Evolutionary conservation across 2,888 invertebrate species (phyloP), one percentile per base, ranked within the genome.

Genomic region (Chrysotoxum bicinctum): DNA sequence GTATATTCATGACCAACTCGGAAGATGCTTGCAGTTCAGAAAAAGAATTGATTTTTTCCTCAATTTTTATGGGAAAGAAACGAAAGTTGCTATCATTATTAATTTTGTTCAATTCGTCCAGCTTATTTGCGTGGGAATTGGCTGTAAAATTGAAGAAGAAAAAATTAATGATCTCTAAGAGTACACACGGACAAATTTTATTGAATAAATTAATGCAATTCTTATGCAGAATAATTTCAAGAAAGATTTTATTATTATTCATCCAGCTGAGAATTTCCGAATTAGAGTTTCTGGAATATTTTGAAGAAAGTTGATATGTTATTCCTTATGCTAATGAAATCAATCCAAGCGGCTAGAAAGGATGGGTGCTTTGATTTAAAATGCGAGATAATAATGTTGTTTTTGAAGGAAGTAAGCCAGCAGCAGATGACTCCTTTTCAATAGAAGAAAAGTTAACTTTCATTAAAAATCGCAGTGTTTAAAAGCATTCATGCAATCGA

Each of bases 71-170:
- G 7, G 7, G 6, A 1, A 0, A 12, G 23, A 19, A 48, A 48
- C 12, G 3, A 6, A 48, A 48, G 5, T 48, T 48, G 5, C 12
- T 0, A 21, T 45, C n/a, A n/a, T 50, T 72, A 58, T 14, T 56
- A 37, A 68, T 58, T 72, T 50, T 23, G 21, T 70, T 72, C 62
- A 56, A 37, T 70, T 50, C 23, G 48, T 30, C 48, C 37, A 56
- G 54, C 43, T 73, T 30, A 79, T 68, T 73, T 73, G 40, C 58
- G 58, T 79, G 26, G 58, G 58, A 72, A 58, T 50, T 43, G 32
- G 40, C n/a, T 52, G 8, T 9, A 30, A 8, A 26, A 4, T 14
- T 8, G 0, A n/a, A 2, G 9, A 30, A 52, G 16, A n/a, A 1
- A 26, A 40, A n/a, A n/a, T n/a, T 37, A 10, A 16, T 40, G 7